Evolutionary conservation across 2,797 vertebrate genomes (phyloP).

Genomic region (Alca torda): DNA sequence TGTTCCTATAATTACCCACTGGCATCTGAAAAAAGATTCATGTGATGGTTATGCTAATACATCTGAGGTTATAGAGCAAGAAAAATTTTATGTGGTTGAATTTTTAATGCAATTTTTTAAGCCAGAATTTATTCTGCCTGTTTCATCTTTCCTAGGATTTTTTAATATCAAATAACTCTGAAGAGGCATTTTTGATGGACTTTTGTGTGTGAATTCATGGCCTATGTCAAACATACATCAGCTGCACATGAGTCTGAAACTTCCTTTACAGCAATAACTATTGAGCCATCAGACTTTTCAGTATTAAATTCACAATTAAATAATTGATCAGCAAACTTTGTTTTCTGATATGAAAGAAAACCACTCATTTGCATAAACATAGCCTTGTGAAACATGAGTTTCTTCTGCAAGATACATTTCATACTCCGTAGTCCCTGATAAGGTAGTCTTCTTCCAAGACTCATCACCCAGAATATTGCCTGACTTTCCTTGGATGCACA

Average conservation of each 20-base stretch:
- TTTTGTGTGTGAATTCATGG: background rate
- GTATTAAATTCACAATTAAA: background rate
- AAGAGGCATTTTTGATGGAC: background rate
- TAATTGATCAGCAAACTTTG: background rate
- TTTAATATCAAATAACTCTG: slow-evolving; percentile 16
- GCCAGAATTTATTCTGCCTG: slow-evolving; percentile 31
- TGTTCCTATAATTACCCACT: slow-evolving; percentile 36
- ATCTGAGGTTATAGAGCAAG: slow-evolving; percentile 9
- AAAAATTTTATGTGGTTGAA: slow-evolving; percentile 16
- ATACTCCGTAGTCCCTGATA: background rate
- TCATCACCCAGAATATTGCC: background rate
- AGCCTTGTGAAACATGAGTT: background rate
- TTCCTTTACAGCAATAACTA: background rate
- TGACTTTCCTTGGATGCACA: background rate
- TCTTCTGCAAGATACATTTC: background rate
- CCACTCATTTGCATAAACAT: background rate
- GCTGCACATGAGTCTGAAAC: background rate
- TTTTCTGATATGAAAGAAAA: background rate
- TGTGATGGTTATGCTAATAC: slow-evolving; percentile 10
- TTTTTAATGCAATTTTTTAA: slow-evolving; percentile 30
- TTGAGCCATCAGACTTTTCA: background rate
- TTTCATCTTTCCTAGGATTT: slow-evolving; percentile 9
- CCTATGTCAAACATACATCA: background rate
- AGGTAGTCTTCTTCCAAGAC: background rate
- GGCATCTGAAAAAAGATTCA: slow-evolving; percentile 27